A percentile compares a stretch with the other conserved stretches of the same genome.
phyloP scores from a whole-genome alignment of 2,113 vertebrate genomes.

The Dipodomys spectabilis region DNA sequence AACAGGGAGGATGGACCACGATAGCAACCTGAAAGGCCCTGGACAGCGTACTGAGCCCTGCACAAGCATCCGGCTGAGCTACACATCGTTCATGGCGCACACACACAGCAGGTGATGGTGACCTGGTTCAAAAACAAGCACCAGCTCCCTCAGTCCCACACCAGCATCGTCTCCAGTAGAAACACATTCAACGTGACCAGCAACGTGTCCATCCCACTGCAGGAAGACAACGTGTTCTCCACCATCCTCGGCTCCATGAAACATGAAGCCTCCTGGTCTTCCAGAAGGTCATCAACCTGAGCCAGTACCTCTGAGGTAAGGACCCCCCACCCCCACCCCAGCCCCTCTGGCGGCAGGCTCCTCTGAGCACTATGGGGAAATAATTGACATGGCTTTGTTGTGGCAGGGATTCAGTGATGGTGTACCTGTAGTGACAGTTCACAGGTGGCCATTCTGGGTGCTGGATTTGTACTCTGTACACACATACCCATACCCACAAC shows the following conservation, averaged over 20 bases:
- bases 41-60: neutral
- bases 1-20: neutral
- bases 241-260: neutral
- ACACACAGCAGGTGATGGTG: neutral
- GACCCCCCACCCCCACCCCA: no score
- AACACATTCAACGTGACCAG: slow-evolving; percentile 35
- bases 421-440: neutral
- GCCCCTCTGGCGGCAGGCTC: no score
- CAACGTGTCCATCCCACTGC: neutral
- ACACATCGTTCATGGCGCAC: neutral
- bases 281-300: neutral
- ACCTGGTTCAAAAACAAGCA: slow-evolving; percentile 52
- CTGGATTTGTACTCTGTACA: no score
- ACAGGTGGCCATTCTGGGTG: neutral
- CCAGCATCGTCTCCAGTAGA: neutral
- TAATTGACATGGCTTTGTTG: no score
- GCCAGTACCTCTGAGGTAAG: slow-evolving; percentile 56
- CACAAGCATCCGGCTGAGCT: slow-evolving; percentile 28
- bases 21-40: neutral
- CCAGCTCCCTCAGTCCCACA: neutral
- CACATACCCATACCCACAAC: no score
- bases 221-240: neutral
- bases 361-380: neutral
- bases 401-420: neutral
- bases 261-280: neutral